A percentile compares a stretch with the other conserved stretches of the same genome.
Conservation (phyloP, 2,797 vertebrate genomes). For the Aplochiton taeniatus region DNA sequence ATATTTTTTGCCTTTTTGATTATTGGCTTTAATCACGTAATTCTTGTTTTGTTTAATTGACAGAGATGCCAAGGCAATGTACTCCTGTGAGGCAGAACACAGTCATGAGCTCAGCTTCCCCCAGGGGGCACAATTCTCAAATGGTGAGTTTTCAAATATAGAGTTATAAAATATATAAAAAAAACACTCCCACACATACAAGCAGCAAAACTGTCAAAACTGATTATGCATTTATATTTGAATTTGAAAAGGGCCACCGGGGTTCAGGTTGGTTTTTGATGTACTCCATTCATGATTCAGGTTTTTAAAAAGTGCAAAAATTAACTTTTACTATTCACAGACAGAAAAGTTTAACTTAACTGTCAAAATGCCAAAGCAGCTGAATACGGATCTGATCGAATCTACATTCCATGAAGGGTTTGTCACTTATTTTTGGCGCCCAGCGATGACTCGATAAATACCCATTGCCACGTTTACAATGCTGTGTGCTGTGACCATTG, state of each 20-base stretch:
- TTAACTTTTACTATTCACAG: no score
- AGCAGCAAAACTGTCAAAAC: no score
- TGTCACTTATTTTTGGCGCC: background rate
- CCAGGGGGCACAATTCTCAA: conserved; percentile 90
- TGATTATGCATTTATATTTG: no score
- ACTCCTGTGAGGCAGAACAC: conserved; percentile 93
- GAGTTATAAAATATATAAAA: conserved; percentile 35
- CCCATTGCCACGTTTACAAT: conserved; percentile 10
- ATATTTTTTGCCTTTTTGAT: no score
- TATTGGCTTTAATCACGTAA: background rate
- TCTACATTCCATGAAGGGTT: background rate
- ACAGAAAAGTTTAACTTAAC: no score
- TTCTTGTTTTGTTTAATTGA: conserved; percentile 28
- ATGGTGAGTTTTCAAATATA: conserved; percentile 78
- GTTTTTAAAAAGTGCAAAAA: no score
- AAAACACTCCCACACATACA: background rate
- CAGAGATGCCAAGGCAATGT: conserved; percentile 93
- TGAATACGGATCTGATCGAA: no score
- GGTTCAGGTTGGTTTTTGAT: no score
- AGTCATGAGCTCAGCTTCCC: conserved; percentile 96
- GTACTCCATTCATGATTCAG: no score
- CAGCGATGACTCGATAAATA: conserved; percentile 16
- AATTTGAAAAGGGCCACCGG: no score
- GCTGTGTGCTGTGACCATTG: conserved; percentile 16
- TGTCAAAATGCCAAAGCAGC: no score